Evolutionary conservation across 2,797 vertebrate genomes (phyloP).

Genomic region (Sitta carolinensis): DNA sequence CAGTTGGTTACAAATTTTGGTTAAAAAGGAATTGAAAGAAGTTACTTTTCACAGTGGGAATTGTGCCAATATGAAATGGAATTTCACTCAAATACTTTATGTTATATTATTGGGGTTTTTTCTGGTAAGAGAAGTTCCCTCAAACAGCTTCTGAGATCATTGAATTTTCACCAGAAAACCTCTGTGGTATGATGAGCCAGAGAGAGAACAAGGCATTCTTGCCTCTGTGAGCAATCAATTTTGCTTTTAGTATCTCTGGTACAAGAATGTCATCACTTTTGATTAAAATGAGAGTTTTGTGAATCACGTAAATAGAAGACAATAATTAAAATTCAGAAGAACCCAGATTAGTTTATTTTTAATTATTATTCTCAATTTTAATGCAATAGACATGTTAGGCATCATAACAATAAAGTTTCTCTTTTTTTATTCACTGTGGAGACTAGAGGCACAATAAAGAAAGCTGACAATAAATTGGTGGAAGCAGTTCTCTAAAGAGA

Average conservation of each 20-base stretch:
- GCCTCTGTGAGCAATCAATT: neutral
- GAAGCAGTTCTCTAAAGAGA: neutral
- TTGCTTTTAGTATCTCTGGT: neutral
- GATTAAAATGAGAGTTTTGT: neutral
- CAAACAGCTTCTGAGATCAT: neutral
- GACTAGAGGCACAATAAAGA: neutral
- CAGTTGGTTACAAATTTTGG: neutral
- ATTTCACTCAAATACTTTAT: neutral
- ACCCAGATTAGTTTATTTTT: neutral
- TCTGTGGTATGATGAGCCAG: neutral
- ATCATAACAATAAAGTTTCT: neutral
- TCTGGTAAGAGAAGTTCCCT: neutral
- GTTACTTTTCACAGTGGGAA: neutral
- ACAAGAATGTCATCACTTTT: neutral
- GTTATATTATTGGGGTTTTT: neutral
- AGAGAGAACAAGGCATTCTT: neutral
- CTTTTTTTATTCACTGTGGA: neutral
- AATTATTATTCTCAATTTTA: neutral
- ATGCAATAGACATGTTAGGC: neutral
- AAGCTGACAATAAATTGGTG: neutral
- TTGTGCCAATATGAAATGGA: neutral
- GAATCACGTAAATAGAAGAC: neutral
- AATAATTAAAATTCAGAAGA: neutral
- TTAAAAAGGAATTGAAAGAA: neutral
- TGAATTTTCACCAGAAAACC: neutral